phyloP scores from a whole-genome alignment of 2,888 invertebrate genomes.

The Ophraella communa region DNA sequence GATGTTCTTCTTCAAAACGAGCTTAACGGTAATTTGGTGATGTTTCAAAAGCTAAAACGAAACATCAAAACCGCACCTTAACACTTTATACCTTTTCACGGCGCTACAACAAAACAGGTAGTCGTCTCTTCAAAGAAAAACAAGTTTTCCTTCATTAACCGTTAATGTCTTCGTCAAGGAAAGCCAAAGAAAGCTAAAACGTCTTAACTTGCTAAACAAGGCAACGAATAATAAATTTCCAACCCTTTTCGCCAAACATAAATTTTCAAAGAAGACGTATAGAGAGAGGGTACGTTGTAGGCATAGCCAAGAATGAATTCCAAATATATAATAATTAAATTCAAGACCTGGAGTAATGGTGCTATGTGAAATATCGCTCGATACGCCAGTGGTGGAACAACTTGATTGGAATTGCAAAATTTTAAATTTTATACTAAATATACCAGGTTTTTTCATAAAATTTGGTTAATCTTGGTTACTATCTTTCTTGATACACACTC shows the following conservation, averaged over 20 bases:
- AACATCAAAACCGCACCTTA: conserved; percentile 7
- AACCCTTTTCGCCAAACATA: conserved; percentile 19
- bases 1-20: background rate
- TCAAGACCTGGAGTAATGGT: conserved; percentile 16
- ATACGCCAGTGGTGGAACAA: conserved; percentile 1
- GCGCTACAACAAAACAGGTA: conserved; percentile 1
- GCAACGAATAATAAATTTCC: conserved; percentile 20
- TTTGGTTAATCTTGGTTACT: too few relatives aligned
- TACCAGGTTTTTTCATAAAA: too few relatives aligned
- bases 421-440: too few relatives aligned
- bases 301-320: conserved; percentile 17
- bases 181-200: conserved; percentile 17
- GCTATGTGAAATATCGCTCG: conserved; percentile 8
- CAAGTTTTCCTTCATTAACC: conserved; percentile 8
- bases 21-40: background rate
- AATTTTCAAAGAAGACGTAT: conserved; percentile 19
- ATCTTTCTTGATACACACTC: too few relatives aligned
- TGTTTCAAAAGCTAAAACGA: background rate
- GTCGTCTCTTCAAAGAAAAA: background rate
- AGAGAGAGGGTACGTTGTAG: too few relatives aligned
- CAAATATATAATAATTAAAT: conserved; percentile 25
- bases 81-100: background rate
- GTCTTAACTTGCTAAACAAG: conserved; percentile 11
- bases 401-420: background rate
- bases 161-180: conserved; percentile 6